A percentile compares a stretch with the other conserved stretches of the same genome.
phyloP scores from a whole-genome alignment of 1,140 invertebrate genomes.

The Drosophila hydei region DNA sequence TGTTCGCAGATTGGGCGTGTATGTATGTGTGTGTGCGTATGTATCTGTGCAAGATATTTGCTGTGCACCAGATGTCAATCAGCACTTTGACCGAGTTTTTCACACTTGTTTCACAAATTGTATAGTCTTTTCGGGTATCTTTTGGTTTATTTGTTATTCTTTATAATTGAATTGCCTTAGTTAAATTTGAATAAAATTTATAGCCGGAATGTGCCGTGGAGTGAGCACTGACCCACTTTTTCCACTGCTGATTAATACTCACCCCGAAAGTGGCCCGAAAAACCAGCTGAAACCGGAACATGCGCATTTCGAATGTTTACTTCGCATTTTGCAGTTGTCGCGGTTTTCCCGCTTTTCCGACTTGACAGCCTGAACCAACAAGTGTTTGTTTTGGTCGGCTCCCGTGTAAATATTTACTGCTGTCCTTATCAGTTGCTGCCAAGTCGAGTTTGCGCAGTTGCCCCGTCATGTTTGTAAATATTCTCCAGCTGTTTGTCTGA shows the following conservation, averaged over 20 bases:
- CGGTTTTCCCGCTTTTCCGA: conserved; percentile 22
- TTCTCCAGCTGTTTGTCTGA: conserved; percentile 43
- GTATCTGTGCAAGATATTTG: conserved; percentile 60
- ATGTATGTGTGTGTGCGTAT: conserved; percentile 56
- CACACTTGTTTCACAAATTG: not conserved
- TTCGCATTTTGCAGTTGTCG: conserved; percentile 44
- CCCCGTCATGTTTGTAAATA: conserved; percentile 57
- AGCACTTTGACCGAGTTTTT: not conserved
- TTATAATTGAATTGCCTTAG: not conserved
- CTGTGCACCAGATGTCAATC: conserved; percentile 36
- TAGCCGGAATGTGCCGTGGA: conserved; percentile 12
- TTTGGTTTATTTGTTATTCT: not conserved
- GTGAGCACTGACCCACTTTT: conserved; percentile 67
- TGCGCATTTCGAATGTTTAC: conserved; percentile 70
- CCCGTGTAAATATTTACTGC: conserved; percentile 65
- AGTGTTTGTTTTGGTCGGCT: conserved; percentile 72
- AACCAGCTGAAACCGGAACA: conserved; percentile 72
- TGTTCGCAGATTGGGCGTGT: conserved; percentile 25
- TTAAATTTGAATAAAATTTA: conserved; percentile 31
- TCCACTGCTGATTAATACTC: conserved; percentile 36
- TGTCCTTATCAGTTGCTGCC: conserved; percentile 26
- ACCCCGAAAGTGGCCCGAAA: conserved; percentile 41
- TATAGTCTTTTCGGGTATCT: not conserved
- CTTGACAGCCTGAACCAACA: conserved; percentile 43
- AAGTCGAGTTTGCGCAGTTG: conserved; percentile 67